A percentile compares a stretch with the other conserved stretches of the same genome.
Evolutionary conservation across 1,140 invertebrate genomes (phyloP).

Genomic region (Myzus persicae): DNA sequence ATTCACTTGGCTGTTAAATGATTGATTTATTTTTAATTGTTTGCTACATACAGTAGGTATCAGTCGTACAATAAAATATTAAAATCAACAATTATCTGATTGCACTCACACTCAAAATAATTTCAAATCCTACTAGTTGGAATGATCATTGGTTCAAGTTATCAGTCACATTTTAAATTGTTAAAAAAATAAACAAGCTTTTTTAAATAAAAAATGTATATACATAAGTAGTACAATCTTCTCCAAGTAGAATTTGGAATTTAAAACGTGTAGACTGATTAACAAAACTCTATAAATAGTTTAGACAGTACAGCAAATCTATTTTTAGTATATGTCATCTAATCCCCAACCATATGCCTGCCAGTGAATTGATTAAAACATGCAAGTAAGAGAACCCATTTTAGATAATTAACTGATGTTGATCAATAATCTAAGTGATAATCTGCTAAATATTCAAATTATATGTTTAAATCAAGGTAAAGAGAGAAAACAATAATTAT

Average conservation of each 20-base stretch:
- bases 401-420: neutral
- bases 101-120: neutral
- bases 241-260: slow-evolving; percentile 46
- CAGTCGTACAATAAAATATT: neutral
- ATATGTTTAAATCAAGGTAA: neutral
- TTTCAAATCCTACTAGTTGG: neutral
- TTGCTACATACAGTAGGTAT: neutral
- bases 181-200: neutral
- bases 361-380: slow-evolving; percentile 36
- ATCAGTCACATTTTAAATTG: neutral
- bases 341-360: slow-evolving; percentile 49
- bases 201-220: neutral
- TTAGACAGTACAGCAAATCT: slow-evolving; percentile 23
- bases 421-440: neutral
- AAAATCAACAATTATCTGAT: neutral
- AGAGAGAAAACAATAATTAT: neutral
- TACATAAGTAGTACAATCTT: neutral
- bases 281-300: slow-evolving; percentile 46
- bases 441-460: neutral
- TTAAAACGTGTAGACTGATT: slow-evolving; percentile 41
- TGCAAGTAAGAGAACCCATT: neutral
- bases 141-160: neutral
- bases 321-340: slow-evolving; percentile 52
- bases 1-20: neutral
- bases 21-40: neutral